Percentiles rank a stretch among this genome's conserved stretches.
phyloP scores from a whole-genome alignment of 2,888 invertebrate species.

The Dexiosoma caninum region DNA sequence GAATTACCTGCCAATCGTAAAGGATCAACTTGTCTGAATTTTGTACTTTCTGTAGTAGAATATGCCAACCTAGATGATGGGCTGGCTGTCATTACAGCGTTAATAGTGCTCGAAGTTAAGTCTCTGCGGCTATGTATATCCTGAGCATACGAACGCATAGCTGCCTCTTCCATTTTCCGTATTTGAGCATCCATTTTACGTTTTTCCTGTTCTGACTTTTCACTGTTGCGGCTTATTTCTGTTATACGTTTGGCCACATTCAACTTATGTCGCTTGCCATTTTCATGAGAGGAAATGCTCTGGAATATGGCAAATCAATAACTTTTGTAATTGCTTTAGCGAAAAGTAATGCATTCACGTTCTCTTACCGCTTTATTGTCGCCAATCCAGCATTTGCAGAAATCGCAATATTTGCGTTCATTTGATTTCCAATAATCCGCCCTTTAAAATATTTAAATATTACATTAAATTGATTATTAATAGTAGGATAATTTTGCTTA shows the following conservation, averaged over 20 bases:
- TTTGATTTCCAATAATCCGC: constrained; percentile 98
- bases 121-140: constrained; percentile 82
- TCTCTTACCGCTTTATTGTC: constrained; percentile 92
- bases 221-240: constrained; percentile 89
- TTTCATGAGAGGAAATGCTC: constrained; percentile 97
- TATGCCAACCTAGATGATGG: constrained; percentile 65
- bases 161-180: constrained; percentile 93
- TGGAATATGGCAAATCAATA: constrained; percentile 72
- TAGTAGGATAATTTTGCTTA: background rate
- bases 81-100: constrained; percentile 69
- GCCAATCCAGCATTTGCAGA: constrained; percentile 99
- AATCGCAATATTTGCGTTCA: constrained; percentile 96
- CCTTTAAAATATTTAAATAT: constrained; percentile 79
- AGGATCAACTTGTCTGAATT: constrained; percentile 73
- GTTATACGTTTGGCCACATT: constrained; percentile 92
- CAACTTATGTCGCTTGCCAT: constrained; percentile 93
- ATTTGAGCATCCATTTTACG: constrained; percentile 88
- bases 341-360: too few species aligned
- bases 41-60: background rate
- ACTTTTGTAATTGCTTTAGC: too few species aligned
- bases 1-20: constrained; percentile 74
- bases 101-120: constrained; percentile 74
- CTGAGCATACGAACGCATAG: constrained; percentile 90
- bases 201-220: constrained; percentile 87
- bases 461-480: background rate